Base-by-base conservation (phyloP, 2,797 vertebrate species). In the Phrynocephalus vlangalii region DNA sequence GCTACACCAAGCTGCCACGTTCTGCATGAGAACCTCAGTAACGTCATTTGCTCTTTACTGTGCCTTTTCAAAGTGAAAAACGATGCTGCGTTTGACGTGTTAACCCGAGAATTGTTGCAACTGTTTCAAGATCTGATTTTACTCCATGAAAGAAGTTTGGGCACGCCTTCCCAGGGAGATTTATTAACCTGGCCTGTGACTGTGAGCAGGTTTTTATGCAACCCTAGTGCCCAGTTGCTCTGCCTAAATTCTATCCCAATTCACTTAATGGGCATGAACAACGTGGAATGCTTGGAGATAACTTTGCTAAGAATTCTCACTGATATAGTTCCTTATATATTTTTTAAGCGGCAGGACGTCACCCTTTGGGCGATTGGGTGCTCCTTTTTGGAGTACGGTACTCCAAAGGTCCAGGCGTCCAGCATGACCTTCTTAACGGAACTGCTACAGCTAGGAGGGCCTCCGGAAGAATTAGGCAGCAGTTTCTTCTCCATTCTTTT, bases 41-140 rank as follows among this genome's bases (percentile, higher is more conserved):
- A 96, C 0, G 98, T 98, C 87, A 92, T 99, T 91, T 97, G 97
- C 90, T 98, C 98, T 63, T 94, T 99, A 84, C 96, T 99, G 84
- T 98, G 98, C 92, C 97, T 98, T 52, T 97, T 99, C 93, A 97
- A 97, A 96, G 97, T 96, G 93, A 97, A 98, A 92, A 97, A 95
- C 82, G 96, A 97, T 4, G 93, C 96, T 84, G 96, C 98, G 95
- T 99, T 98, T 94, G 96, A 97, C 79, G 87, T 94, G 76, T 94
- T 99, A 75, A 96, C 96, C 30, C 96, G 96, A 90, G 98, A 99
- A 88, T 95, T 99, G 50, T 92, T 99, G 2, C 76, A 91, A 66
- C 95, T 99, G 93, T 95, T 97, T 81, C 97, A 97, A 95, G 97
- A 99, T 85, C 96, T 99, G 80, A 96, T 97, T 76, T 93, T 84